A percentile compares a stretch with the other conserved stretches of the same genome.
phyloP scores from a whole-genome alignment of 2,797 vertebrate genomes.

The Heteromormyrus szaboi region DNA sequence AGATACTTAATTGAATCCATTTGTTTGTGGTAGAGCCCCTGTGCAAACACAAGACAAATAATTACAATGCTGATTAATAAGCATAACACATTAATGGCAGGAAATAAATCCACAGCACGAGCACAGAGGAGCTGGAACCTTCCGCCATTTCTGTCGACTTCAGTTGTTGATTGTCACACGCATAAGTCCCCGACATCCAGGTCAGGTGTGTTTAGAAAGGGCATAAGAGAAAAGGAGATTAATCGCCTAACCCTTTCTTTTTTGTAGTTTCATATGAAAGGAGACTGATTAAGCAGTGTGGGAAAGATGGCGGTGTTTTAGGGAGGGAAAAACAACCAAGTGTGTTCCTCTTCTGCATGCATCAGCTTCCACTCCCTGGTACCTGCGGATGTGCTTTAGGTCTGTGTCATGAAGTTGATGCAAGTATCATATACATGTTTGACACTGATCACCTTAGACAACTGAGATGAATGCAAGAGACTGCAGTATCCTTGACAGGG shows the following conservation, averaged over 20 bases:
- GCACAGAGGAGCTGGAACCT: neutral
- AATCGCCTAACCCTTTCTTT: neutral
- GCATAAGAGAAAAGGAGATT: neutral
- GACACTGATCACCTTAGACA: neutral
- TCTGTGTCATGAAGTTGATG: neutral
- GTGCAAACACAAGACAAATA: constrained; percentile 63
- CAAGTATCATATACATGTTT: neutral
- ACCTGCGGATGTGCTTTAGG: neutral
- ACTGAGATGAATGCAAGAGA: neutral
- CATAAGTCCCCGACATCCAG: neutral
- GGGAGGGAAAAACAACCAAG: neutral
- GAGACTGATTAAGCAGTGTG: neutral
- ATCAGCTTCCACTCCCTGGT: neutral
- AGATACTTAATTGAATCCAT: constrained; percentile 57
- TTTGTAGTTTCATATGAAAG: neutral
- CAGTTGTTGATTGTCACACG: neutral
- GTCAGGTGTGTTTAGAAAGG: neutral
- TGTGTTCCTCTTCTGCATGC: neutral
- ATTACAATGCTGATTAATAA: constrained; percentile 63
- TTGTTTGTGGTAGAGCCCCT: constrained; percentile 60
- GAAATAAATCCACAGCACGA: constrained; percentile 42
- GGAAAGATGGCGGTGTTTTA: neutral
- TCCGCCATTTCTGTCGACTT: neutral
- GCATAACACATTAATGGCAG: constrained; percentile 49
- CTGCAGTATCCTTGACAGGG: neutral